Evolutionary conservation across 2,888 invertebrate species (phyloP).

Genomic region (Cantharis rufa): DNA sequence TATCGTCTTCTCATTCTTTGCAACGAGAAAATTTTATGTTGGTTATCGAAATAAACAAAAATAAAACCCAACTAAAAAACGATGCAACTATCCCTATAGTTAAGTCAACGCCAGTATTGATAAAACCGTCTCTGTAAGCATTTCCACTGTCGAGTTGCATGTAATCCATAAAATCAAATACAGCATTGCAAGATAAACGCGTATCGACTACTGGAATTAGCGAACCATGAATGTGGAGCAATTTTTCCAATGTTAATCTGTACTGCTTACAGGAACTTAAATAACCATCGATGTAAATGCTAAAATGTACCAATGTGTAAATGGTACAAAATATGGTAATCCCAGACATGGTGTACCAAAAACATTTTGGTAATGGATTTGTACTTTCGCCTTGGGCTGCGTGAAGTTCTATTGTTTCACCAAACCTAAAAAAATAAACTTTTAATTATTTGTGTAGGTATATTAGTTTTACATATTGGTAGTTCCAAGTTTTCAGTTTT

Average conservation of each 20-base stretch:
- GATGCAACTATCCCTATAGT: conserved; percentile 67
- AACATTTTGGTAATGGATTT: conserved; percentile 63
- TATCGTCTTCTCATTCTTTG: not conserved
- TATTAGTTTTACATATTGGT: too few species aligned
- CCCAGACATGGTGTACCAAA: conserved; percentile 71
- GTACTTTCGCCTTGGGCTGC: conserved; percentile 63
- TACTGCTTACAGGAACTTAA: conserved; percentile 78
- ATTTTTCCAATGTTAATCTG: conserved; percentile 67
- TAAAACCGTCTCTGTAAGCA: conserved; percentile 67
- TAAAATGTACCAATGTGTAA: conserved; percentile 70
- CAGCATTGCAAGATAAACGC: conserved; percentile 72
- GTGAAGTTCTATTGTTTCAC: conserved; percentile 69
- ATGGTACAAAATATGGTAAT: conserved; percentile 66
- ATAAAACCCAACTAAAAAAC: conserved; percentile 50
- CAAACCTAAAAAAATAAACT: conserved; percentile 61
- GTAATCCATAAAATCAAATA: conserved; percentile 85
- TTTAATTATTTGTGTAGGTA: too few species aligned
- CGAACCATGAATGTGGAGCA: conserved; percentile 61
- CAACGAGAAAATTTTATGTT: conserved; percentile 45
- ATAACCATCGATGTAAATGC: conserved; percentile 74
- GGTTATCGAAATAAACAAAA: conserved; percentile 43
- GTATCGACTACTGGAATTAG: conserved; percentile 65
- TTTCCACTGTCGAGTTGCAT: conserved; percentile 69
- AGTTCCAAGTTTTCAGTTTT: too few species aligned
- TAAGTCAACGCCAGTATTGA: conserved; percentile 73